phyloP scores from a whole-genome alignment of 2,113 vertebrate genomes.

The Cryptomyrus ogoouensis region DNA sequence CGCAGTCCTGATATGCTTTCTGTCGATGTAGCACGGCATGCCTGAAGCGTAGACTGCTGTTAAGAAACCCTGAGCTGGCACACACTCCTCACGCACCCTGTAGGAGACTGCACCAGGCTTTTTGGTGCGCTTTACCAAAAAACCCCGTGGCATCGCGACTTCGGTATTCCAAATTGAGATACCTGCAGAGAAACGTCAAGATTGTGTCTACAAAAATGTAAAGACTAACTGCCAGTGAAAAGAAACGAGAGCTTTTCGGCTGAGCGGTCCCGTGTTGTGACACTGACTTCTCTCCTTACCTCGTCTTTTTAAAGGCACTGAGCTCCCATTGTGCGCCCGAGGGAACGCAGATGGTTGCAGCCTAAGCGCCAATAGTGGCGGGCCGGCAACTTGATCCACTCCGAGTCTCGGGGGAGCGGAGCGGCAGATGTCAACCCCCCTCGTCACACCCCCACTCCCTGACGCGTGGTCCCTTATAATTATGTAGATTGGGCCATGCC shows the following conservation, averaged over 20 bases:
- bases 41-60: background rate
- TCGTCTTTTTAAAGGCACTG: constrained; percentile 39
- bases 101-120: constrained; percentile 42
- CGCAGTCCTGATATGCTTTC: background rate
- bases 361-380: constrained; percentile 37
- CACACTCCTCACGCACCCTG: constrained; percentile 32
- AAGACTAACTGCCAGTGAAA: background rate
- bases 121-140: constrained; percentile 49
- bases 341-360: constrained; percentile 50
- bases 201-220: background rate
- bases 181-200: background rate
- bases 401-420: constrained; percentile 41
- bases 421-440: constrained; percentile 46
- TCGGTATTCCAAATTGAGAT: constrained; percentile 9
- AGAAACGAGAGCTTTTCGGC: background rate
- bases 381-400: constrained; percentile 43
- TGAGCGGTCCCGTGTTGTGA: constrained; percentile 15
- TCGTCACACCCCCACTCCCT: constrained; percentile 37
- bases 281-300: constrained; percentile 25
- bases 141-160: constrained; percentile 48
- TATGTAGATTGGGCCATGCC: constrained; percentile 43
- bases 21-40: constrained; percentile 3
- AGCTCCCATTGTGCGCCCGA: constrained; percentile 39
- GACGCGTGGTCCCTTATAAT: constrained; percentile 44
- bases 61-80: background rate